Percentiles rank a stretch among this genome's conserved stretches.
Conservation (phyloP, 2,888 invertebrate genomes). For the Thereva nobilitata region DNA sequence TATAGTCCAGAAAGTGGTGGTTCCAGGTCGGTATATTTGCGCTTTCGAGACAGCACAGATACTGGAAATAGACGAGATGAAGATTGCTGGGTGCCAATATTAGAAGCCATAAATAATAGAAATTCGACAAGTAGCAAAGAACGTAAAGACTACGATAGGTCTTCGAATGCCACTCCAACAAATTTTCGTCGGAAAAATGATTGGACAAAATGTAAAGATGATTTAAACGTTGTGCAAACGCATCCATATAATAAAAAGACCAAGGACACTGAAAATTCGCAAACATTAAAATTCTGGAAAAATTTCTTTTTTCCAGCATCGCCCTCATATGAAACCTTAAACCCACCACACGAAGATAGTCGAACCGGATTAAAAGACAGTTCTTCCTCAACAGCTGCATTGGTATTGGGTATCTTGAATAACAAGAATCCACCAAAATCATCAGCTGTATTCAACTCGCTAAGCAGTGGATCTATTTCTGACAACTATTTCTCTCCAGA, state of each 20-base stretch:
- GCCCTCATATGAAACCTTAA: slow-evolving; percentile 38
- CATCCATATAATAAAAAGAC: slow-evolving; percentile 10
- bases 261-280: slow-evolving; percentile 28
- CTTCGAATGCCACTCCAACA: slow-evolving; percentile 10
- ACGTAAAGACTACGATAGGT: slow-evolving; percentile 23
- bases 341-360: slow-evolving; percentile 8
- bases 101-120: background rate
- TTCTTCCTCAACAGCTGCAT: slow-evolving; percentile 24
- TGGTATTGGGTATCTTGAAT: slow-evolving; percentile 34
- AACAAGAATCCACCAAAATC: slow-evolving; percentile 30
- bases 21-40: slow-evolving; percentile 2
- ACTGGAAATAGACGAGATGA: slow-evolving; percentile 10
- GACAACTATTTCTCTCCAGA: slow-evolving; percentile 28
- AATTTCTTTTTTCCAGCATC: slow-evolving; percentile 38
- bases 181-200: slow-evolving; percentile 13
- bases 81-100: slow-evolving; percentile 6
- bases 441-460: slow-evolving; percentile 26
- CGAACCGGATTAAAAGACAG: slow-evolving; percentile 5
- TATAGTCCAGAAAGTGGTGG: slow-evolving; percentile 20
- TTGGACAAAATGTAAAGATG: slow-evolving; percentile 25
- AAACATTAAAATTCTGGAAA: slow-evolving; percentile 40
- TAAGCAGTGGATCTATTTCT: slow-evolving; percentile 25
- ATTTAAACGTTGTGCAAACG: slow-evolving; percentile 17
- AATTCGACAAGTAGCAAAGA: slow-evolving; percentile 9
- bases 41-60: background rate